Percentiles rank a stretch among this genome's conserved stretches.
Evolutionary conservation across 2,113 vertebrate genomes (phyloP).

Genomic region (Semnornis frantzii): DNA sequence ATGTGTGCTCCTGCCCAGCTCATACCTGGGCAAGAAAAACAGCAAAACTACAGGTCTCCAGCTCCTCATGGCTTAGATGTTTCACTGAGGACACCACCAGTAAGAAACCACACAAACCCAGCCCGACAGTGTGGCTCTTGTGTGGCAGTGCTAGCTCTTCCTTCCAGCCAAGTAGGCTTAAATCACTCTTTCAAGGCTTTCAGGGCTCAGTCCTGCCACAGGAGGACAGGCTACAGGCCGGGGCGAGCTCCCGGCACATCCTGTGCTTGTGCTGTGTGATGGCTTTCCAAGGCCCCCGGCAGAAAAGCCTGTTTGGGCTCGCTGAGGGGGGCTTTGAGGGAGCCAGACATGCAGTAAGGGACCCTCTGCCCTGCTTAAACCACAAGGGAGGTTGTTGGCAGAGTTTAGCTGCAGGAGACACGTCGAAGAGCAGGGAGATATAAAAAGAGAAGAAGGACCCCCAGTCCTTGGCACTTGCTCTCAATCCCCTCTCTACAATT

Average conservation of each 20-base stretch:
- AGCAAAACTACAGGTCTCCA: neutral
- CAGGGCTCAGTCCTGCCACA: neutral
- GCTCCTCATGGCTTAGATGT: neutral
- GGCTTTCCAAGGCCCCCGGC: neutral
- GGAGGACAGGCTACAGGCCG: neutral
- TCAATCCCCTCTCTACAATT: neutral
- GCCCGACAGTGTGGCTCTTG: accelerated
- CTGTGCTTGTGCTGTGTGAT: neutral
- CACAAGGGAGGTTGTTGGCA: neutral
- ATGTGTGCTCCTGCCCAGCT: slow-evolving; percentile 36
- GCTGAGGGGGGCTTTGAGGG: neutral
- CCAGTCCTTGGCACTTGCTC: neutral
- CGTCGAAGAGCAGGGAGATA: neutral
- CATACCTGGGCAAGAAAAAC: neutral
- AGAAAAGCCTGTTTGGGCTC: neutral
- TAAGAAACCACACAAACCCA: neutral
- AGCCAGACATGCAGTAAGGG: neutral
- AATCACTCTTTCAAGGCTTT: neutral
- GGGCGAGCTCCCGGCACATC: neutral
- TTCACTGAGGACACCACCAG: neutral
- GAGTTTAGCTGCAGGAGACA: neutral
- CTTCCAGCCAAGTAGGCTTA: neutral
- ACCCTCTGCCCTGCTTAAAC: neutral
- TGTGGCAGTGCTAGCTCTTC: neutral
- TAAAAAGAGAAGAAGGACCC: neutral